Evolutionary conservation across 2,888 invertebrate species (phyloP).

Genomic region (Meiosimyza platycephala): DNA sequence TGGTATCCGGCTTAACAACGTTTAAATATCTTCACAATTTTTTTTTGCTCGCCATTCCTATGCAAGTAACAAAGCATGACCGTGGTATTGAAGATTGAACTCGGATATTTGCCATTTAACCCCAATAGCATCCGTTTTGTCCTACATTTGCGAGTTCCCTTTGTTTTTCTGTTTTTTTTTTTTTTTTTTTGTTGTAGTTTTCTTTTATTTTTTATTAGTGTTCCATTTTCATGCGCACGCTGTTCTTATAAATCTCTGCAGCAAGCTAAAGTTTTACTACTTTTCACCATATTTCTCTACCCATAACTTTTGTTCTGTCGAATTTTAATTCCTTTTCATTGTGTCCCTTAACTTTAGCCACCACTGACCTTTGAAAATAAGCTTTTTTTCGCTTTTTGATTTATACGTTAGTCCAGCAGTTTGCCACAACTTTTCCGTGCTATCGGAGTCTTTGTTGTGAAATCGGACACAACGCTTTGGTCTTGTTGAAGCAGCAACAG

Average conservation of each 20-base stretch:
- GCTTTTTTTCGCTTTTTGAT: constrained; percentile 21
- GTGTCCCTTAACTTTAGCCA: neutral
- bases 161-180: too few species aligned
- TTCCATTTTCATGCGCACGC: neutral
- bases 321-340: neutral
- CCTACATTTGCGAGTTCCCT: neutral
- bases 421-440: constrained; percentile 1
- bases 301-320: neutral
- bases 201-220: too few species aligned
- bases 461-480: neutral
- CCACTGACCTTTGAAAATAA: constrained; percentile 30
- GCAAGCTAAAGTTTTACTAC: neutral
- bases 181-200: neutral
- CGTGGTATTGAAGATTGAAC: constrained; percentile 11
- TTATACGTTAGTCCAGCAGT: constrained; percentile 15
- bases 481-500: neutral
- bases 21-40: neutral
- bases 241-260: constrained; percentile 27
- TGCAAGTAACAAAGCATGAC: neutral
- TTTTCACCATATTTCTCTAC: neutral
- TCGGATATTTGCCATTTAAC: constrained; percentile 27
- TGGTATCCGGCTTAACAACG: neutral
- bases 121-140: constrained; percentile 30
- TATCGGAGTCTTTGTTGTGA: constrained; percentile 15
- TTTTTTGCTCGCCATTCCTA: neutral